phyloP scores from a whole-genome alignment of 2,797 vertebrate species.

The Acanthurus lineatus region DNA sequence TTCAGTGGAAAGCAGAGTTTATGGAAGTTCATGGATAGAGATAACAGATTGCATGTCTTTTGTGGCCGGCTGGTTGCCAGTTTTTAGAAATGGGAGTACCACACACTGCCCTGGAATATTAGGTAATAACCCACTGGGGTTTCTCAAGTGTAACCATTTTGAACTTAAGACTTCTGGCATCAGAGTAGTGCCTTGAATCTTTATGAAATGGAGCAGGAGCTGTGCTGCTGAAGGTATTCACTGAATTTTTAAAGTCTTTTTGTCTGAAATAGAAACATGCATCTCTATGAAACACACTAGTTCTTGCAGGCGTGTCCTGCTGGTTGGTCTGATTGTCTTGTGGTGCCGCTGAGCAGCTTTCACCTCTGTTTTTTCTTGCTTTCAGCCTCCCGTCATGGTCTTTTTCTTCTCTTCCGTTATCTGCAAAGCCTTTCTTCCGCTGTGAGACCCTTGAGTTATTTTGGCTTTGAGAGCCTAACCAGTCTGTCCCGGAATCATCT shows the following conservation, averaged over 20 bases:
- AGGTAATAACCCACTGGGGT: conserved; percentile 43
- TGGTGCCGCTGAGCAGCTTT: conserved; percentile 29
- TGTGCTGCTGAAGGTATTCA: not conserved
- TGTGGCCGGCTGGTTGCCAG: conserved; percentile 57
- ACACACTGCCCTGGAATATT: conserved; percentile 48
- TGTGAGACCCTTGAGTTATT: conserved; percentile 53
- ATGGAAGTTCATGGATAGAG: conserved; percentile 70
- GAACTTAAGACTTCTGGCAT: not conserved
- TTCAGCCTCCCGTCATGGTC: conserved; percentile 43
- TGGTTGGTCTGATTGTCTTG: conserved; percentile 9
- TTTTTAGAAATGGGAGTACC: conserved; percentile 48
- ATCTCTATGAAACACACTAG: conserved; percentile 7
- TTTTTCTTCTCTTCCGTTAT: conserved; percentile 34
- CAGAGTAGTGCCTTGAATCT: conserved; percentile 6
- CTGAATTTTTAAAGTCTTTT: conserved; percentile 18
- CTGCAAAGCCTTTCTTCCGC: conserved; percentile 29
- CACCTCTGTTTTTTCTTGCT: conserved; percentile 40
- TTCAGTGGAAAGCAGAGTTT: conserved; percentile 69
- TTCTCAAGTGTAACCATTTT: conserved; percentile 40
- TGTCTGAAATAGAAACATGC: conserved; percentile 14
- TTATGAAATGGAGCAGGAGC: conserved; percentile 4
- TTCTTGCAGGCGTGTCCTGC: conserved; percentile 27
- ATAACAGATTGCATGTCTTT: conserved; percentile 70
- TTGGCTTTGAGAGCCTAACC: conserved; percentile 61
- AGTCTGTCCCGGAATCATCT: conserved; percentile 54